These are phyloP conservation scores for Telmatochromis sp. DNA, from an alignment of 2,113 vertebrate genomes.

Conservation along the genomic window DNA sequence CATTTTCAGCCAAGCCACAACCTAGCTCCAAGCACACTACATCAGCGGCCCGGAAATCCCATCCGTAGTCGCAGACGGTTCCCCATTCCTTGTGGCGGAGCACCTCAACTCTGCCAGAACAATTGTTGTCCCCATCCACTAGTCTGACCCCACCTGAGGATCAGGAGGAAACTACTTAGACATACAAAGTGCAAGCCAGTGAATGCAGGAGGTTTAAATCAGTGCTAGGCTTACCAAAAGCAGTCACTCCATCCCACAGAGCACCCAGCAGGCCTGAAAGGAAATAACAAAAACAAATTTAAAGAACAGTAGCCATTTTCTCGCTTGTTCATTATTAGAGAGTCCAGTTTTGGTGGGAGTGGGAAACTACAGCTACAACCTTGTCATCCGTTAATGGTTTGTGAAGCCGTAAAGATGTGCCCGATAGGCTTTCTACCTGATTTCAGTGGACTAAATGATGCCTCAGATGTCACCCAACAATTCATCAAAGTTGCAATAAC, in stretches of 20 bases:
- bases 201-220: neutral
- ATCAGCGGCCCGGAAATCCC: slow-evolving; percentile 61
- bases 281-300: neutral
- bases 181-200: neutral
- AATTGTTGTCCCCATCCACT: slow-evolving; percentile 49
- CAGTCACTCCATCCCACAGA: slow-evolving; percentile 44
- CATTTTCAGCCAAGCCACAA: slow-evolving; percentile 61
- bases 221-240: slow-evolving; percentile 47
- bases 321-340: neutral
- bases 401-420: neutral
- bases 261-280: slow-evolving; percentile 39
- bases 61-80: slow-evolving; percentile 62
- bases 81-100: slow-evolving; percentile 63
- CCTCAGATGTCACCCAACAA: neutral
- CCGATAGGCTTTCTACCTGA: neutral
- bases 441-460: neutral
- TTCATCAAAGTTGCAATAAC: neutral
- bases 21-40: slow-evolving; percentile 71
- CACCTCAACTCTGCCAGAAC: slow-evolving; percentile 71
- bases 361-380: neutral
- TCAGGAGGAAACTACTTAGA: neutral
- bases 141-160: slow-evolving; percentile 56
- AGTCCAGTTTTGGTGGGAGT: neutral
- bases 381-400: neutral
- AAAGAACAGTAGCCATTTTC: neutral